Evolutionary conservation across 1,140 invertebrate genomes (phyloP).

Genomic region (Yoshiicerus persimilis): DNA sequence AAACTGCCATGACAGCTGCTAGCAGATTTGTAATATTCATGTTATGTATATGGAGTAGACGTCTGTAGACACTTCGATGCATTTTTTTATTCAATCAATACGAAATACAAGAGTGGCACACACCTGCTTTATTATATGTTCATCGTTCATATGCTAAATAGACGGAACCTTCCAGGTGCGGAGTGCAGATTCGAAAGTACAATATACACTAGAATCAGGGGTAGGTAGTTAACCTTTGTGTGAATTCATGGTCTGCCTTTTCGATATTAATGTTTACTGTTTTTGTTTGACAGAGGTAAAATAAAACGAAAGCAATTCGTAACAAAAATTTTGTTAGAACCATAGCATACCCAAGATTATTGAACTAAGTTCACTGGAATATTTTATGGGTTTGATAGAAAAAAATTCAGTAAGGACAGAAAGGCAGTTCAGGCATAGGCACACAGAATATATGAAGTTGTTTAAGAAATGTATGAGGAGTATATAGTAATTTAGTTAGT

Average conservation of each 20-base stretch:
- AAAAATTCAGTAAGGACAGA: not conserved
- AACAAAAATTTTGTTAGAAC: not conserved
- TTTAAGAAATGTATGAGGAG: not conserved
- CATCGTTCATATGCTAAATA: not conserved
- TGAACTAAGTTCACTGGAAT: not conserved
- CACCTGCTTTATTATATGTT: not conserved
- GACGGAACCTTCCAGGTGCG: not conserved
- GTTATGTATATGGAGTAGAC: not conserved
- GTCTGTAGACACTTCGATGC: not conserved
- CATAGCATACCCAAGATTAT: not conserved
- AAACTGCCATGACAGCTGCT: not conserved
- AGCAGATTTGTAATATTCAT: not conserved
- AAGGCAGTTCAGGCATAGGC: not conserved
- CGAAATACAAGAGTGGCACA: not conserved
- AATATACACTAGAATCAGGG: not conserved
- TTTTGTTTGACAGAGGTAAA: not conserved
- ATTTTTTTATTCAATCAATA: not conserved
- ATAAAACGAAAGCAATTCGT: not conserved
- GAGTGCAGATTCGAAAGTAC: constrained; percentile 2
- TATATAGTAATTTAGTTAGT: not conserved
- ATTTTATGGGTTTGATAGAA: not conserved
- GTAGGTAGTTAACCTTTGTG: constrained; percentile 4
- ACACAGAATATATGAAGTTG: not conserved
- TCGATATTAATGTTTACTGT: not conserved
- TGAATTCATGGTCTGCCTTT: not conserved